Evolutionary conservation across 2,797 vertebrate species (phyloP), one percentile per base, ranked within the genome.

Genomic region (Dallia pectoralis): DNA sequence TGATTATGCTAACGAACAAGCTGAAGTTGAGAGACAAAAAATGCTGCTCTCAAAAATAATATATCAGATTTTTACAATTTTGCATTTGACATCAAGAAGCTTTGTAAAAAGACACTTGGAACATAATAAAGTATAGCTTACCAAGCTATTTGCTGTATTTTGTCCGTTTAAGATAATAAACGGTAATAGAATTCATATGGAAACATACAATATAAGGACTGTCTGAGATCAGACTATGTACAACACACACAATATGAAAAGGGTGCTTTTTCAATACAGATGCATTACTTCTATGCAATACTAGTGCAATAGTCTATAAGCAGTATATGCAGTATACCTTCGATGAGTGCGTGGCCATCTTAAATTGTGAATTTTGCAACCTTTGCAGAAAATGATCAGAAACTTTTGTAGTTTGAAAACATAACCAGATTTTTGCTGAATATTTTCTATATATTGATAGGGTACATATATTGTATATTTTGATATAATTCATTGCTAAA

Each of bases 221-320:
- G 63, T 73, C 25, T 49, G 65, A 51, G 62, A 49, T 65, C 47
- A 56, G 51, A 70, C 30, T 66, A 75, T 18, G 27, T 53, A 75
- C 7, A 71, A 40, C 33, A 70, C 14, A 71, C 25, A 75, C 22
- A 63, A 67, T 56, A 30, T 71, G 65, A 69, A 25, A 65, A 30
- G 53, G 30, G 25, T 67, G 72, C 30, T 67, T 36, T 29, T 62
- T 49, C 75, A 73, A 77, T 51, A 73, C 59, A 69, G n/a, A 76
- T 62, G 75, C 51, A 72, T 65, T 65, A 47, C 15, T n/a, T 32
- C 66, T 68, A 72, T 33, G 53, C 53, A 25, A 22, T 25, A 56
- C 53, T 76, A 74, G 76, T 78, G 74, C 44, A 84, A 77, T 69
- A 74, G 70, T 79, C 77, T 64, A 77, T 70, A 82, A 72, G 76